Percentiles rank a stretch among this genome's conserved stretches.
Evolutionary conservation across 92 coral and sea anemone genomes (phyloP).

Genomic region (Zoanthus gigantus): DNA sequence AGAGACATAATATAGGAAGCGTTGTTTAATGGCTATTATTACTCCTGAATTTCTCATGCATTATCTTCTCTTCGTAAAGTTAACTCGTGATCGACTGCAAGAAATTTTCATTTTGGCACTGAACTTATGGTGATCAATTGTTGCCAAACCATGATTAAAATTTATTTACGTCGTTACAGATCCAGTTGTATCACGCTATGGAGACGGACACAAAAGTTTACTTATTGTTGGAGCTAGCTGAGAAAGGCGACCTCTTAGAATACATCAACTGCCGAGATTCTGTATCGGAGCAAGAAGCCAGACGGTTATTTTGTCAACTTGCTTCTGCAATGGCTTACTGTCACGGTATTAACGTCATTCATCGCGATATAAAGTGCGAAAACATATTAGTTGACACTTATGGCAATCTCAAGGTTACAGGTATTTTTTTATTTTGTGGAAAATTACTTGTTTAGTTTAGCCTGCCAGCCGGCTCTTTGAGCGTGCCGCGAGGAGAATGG

Average conservation of each 20-base stretch:
- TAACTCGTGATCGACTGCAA: too few relatives aligned
- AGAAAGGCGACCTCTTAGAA: slow-evolving; percentile 79
- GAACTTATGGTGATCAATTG: not conserved
- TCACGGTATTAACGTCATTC: slow-evolving; percentile 72
- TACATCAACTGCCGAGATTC: slow-evolving; percentile 63
- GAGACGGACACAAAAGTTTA: slow-evolving; percentile 86
- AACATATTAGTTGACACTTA: slow-evolving; percentile 74
- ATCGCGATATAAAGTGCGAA: slow-evolving; percentile 85
- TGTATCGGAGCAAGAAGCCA: slow-evolving; percentile 69
- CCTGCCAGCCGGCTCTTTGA: too few relatives aligned
- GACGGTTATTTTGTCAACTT: slow-evolving; percentile 73
- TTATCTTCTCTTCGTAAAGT: too few relatives aligned
- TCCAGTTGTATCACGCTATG: slow-evolving; percentile 73
- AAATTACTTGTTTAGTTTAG: not conserved
- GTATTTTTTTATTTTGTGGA: slow-evolving; percentile 29
- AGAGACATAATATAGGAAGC: too few relatives aligned
- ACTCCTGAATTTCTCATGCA: too few relatives aligned
- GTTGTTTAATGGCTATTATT: too few relatives aligned
- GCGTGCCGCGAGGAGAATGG: too few relatives aligned
- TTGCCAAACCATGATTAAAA: not conserved
- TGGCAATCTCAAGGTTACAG: slow-evolving; percentile 84
- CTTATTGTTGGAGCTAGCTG: slow-evolving; percentile 73
- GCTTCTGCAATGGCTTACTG: slow-evolving; percentile 83
- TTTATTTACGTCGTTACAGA: slow-evolving; percentile 40
- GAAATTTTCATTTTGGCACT: too few relatives aligned